phyloP scores from a whole-genome alignment of 2,888 invertebrate genomes.

The Standfussiana lucernea region DNA sequence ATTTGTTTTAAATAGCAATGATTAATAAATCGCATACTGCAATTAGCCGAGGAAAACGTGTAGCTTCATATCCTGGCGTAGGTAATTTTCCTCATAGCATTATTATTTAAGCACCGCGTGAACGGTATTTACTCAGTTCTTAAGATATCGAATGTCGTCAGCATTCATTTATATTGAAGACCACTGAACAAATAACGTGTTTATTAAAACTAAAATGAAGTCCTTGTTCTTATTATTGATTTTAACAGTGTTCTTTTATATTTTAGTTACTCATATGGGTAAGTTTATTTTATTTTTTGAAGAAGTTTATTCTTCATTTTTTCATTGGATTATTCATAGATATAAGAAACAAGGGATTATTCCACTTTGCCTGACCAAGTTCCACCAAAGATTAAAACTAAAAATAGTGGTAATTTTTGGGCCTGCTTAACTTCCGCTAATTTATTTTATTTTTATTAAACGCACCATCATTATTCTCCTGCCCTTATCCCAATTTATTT shows the following conservation, averaged over 20 bases:
- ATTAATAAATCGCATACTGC: not conserved
- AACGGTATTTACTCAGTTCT: not conserved
- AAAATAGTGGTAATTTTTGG: no score
- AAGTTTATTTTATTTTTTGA: conserved; percentile 4
- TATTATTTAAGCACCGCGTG: not conserved
- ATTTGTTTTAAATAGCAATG: no score
- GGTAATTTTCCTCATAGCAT: not conserved
- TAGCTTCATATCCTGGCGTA: no score
- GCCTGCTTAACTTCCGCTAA: no score
- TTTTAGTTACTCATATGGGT: conserved; percentile 40
- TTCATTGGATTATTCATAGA: not conserved
- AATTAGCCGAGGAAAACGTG: not conserved
- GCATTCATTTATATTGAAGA: not conserved
- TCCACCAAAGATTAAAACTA: not conserved
- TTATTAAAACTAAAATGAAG: conserved; percentile 26
- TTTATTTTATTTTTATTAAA: no score
- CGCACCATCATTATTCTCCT: no score
- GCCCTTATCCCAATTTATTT: no score
- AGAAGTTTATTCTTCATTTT: not conserved
- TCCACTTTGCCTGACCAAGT: not conserved
- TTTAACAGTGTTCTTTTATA: conserved; percentile 23
- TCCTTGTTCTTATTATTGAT: conserved; percentile 17
- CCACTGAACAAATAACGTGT: not conserved
- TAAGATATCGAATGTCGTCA: not conserved
- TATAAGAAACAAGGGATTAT: no score